Evolutionary conservation across 2,797 vertebrate genomes (phyloP).

Genomic region (Gadopsis bispinosus): DNA sequence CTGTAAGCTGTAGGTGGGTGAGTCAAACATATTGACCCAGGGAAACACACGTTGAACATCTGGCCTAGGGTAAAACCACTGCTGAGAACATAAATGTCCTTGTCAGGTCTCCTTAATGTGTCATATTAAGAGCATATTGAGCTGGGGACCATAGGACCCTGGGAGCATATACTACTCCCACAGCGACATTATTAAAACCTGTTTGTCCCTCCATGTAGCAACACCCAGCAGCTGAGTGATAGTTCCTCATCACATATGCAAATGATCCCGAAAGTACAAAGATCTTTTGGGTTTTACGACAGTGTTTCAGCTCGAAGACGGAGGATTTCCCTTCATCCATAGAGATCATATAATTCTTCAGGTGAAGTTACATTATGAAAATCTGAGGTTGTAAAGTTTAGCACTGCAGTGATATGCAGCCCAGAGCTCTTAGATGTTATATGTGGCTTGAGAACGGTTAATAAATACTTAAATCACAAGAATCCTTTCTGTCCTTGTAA

Average conservation of each 20-base stretch:
- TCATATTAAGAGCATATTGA: no score
- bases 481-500: conserved; percentile 13
- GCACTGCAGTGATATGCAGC: neutral
- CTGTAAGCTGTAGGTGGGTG: no score
- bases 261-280: neutral
- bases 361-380: conserved; percentile 4
- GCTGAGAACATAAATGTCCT: no score
- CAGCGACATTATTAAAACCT: neutral
- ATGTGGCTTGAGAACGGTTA: conserved; percentile 21
- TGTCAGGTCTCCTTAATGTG: no score
- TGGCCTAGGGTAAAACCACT: no score
- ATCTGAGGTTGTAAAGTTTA: conserved; percentile 17
- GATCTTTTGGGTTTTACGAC: conserved; percentile 10
- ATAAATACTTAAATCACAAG: conserved; percentile 42
- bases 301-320: neutral
- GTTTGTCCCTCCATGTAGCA: neutral
- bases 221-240: neutral
- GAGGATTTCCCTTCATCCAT: neutral
- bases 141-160: no score
- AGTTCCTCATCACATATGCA: neutral
- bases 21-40: no score
- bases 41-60: no score
- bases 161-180: no score
- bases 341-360: neutral
- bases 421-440: conserved; percentile 4